These are phyloP conservation scores for Spinibarbus caldwelli DNA, from an alignment of 2,797 vertebrate genomes.

Conservation along the genomic window DNA sequence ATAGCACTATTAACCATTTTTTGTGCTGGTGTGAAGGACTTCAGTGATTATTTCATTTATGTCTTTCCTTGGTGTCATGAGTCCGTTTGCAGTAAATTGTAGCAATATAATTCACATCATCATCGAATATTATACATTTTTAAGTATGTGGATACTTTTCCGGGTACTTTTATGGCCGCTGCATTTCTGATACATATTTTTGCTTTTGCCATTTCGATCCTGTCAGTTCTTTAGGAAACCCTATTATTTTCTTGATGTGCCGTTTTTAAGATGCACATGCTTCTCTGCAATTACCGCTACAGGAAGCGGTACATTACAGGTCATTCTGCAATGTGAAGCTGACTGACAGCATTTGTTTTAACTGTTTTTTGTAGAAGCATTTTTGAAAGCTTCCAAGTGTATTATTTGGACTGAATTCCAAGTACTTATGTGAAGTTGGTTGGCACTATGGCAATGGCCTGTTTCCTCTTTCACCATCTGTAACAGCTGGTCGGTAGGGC, in stretches of 20 bases:
- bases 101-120: neutral
- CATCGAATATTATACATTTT: neutral
- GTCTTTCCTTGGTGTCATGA: neutral
- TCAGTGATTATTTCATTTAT: neutral
- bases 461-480: conserved; percentile 6
- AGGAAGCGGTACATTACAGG: neutral
- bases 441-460: neutral
- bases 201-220: neutral
- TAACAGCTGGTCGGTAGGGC: neutral
- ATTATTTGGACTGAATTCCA: neutral
- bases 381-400: neutral
- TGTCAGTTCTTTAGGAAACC: neutral
- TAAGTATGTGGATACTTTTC: neutral
- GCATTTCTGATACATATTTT: neutral
- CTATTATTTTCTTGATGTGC: neutral
- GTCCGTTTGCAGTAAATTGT: too few relatives aligned
- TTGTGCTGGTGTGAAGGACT: neutral
- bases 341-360: neutral
- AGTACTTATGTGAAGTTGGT: conserved; percentile 21
- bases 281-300: neutral
- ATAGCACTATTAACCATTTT: neutral
- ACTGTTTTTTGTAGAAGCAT: neutral
- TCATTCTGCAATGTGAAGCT: neutral
- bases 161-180: neutral
- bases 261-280: neutral